Percentiles rank a stretch among this genome's conserved stretches.
Evolutionary conservation across 2,113 vertebrate genomes (phyloP).

Genomic region (Furnarius figulus): DNA sequence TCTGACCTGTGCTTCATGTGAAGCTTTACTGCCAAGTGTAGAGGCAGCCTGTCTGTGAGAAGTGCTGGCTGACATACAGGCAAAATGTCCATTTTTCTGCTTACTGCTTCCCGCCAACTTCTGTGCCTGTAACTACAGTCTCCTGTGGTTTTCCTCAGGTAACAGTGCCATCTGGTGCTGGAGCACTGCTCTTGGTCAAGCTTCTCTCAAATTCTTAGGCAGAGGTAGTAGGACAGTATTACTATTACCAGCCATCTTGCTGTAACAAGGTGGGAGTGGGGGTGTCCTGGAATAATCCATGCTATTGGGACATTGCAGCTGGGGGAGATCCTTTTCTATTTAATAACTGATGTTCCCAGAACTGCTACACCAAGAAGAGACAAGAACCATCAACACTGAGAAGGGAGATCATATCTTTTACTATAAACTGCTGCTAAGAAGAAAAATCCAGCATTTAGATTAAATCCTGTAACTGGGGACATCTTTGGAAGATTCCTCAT

Average conservation of each 20-base stretch:
- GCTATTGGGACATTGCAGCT: neutral
- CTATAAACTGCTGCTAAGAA: neutral
- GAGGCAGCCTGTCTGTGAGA: neutral
- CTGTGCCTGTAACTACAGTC: neutral
- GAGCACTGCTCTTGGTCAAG: neutral
- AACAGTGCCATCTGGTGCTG: constrained; percentile 64
- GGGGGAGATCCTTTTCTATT: neutral
- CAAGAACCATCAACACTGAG: neutral
- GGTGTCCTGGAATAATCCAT: neutral
- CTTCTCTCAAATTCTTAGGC: neutral
- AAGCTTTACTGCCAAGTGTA: rapidly evolving
- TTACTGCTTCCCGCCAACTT: neutral
- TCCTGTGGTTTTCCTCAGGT: neutral
- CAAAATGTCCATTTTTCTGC: neutral
- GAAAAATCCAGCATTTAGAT: neutral
- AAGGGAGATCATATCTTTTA: neutral
- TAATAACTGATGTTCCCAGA: neutral
- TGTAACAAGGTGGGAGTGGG: neutral
- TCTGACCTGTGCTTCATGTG: neutral
- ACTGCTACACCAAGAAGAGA: neutral
- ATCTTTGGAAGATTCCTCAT: neutral
- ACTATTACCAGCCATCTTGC: neutral
- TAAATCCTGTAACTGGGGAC: neutral
- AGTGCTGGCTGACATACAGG: rapidly evolving
- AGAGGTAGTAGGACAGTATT: neutral